Evolutionary conservation across 2,797 vertebrate species (phyloP), one percentile per base, ranked within the genome.

Genomic region (Ptychadena robeensis): DNA sequence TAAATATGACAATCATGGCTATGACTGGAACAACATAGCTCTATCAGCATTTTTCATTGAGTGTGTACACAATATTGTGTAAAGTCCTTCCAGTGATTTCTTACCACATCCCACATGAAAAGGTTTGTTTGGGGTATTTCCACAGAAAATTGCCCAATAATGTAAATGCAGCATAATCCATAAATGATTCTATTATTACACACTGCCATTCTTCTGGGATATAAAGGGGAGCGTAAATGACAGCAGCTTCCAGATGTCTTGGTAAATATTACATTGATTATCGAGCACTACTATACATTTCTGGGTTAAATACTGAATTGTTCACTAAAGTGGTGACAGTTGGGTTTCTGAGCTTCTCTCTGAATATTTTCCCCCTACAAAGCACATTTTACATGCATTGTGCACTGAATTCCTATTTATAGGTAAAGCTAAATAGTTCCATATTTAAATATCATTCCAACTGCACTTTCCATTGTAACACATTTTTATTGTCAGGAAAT

Each of bases 81-180:
- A 69, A 59, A 44, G 53, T n/a, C 25, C 31, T 48, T 67, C 27
- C 59, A 40, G 35, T 18, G n/a, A 32, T 44, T 76, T 48, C 34
- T 34, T 5, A 76, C 61, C 53, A 76, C 44, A 63, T 68, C 53
- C 80, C 73, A 75, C 80, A 82, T 76, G 25, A 70, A 81, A 82
- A 70, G 69, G 15, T 32, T 59, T 76, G 32, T 75, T 73, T 59
- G 57, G 80, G 34, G 32, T 37, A 61, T 68, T 31, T 69, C 32
- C 40, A 53, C 25, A 32, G 66, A 73, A 53, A 66, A 40, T 31
- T 66, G 59, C 27, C 48, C 48, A 76, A 68, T 76, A 69, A 70
- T 69, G 35, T 48, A 18, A 9, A 61, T 82, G 28, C 48, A 15
- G 48, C 9, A 35, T 31, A 57, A 44, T n/a, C 4, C 44, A 63